Base-by-base conservation (phyloP, 2,797 vertebrate species). In the Sebastes itinus region DNA sequence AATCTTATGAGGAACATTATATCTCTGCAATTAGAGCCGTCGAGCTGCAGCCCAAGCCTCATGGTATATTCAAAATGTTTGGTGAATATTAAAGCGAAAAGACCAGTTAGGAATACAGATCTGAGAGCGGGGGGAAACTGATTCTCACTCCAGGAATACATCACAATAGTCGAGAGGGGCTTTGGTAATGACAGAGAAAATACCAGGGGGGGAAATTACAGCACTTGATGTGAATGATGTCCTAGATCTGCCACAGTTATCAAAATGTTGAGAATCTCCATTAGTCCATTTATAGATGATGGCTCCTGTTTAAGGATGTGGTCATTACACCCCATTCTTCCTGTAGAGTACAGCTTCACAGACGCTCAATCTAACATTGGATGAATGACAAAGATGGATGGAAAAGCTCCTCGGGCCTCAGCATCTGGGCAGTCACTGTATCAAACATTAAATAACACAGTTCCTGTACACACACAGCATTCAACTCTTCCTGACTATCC, bases 51-150 rank as follows among this genome's bases (percentile, higher is more conserved):
- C 82, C 74, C 85, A 72, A 90, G 90, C 91, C 85, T 95, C 94
- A 93, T 94, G 93, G 91, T 94, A 93, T 93, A 95, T 94, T 94
- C 92, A 94, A 89, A 91, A 89, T 94, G 92, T 94, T 95, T 95
- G 83, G 89, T 84, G 93, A 94, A 91, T 93, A 89, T 89, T 93
- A 86, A 92, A 90, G 84, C 82, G 81, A 89, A 88, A 86, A 69
- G 88, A 89, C 68, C 63, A 62, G 86, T 85, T 55, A 81, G 86
- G 70, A 90, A 87, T 80, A 86, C 74, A 84, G 75, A 92, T 89
- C 58, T 86, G 81, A 83, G 81, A 58, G 79, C 60, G 22, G 70
- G 18, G 65, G 75, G 77, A 72, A 78, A 67, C 25, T 2, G 60
- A 74, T 38, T 77, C 66, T 73, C 80, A 13, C 58, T 77, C 63